These are phyloP conservation scores for Oedothorax gibbosus DNA, from an alignment of 1,140 invertebrate species.

Conservation along the genomic window DNA sequence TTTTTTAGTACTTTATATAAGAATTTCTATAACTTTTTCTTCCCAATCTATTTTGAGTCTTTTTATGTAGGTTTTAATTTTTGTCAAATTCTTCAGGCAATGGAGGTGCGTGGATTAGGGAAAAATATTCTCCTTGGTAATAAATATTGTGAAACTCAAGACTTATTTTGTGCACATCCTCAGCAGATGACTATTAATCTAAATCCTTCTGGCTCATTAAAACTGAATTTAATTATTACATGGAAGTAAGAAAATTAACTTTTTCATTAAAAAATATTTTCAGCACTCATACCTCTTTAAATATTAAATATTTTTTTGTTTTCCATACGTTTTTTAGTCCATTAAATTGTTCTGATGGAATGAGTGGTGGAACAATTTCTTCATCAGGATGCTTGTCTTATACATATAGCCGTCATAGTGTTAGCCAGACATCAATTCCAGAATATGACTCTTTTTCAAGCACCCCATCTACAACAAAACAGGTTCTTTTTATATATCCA, in stretches of 20 bases:
- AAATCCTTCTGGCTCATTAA: slow-evolving; percentile 76
- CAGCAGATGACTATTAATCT: slow-evolving; percentile 77
- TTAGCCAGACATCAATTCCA: slow-evolving; percentile 36
- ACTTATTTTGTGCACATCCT: slow-evolving; percentile 75
- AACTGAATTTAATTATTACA: slow-evolving; percentile 75
- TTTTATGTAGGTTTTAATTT: too few relatives aligned
- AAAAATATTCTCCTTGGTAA: slow-evolving; percentile 73
- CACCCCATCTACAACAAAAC: slow-evolving; percentile 15
- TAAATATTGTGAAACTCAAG: slow-evolving; percentile 75
- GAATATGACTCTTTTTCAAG: slow-evolving; percentile 42
- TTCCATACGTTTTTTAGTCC: slow-evolving; percentile 15
- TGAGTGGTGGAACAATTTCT: not conserved
- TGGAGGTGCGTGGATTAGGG: slow-evolving; percentile 71
- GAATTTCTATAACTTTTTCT: too few relatives aligned
- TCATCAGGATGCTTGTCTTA: not conserved
- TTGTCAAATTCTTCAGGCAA: slow-evolving; percentile 65
- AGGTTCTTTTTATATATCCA: slow-evolving; percentile 7
- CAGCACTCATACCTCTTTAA: not conserved
- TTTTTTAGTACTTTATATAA: slow-evolving; percentile 48
- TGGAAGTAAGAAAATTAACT: slow-evolving; percentile 70
- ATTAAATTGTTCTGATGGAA: slow-evolving; percentile 29
- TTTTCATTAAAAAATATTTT: not conserved
- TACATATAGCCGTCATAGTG: slow-evolving; percentile 36
- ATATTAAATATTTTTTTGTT: not conserved
- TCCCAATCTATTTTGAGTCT: too few relatives aligned